Evolutionary conservation across 2,797 vertebrate species (phyloP).

Genomic region (Diplodus puntazzo): DNA sequence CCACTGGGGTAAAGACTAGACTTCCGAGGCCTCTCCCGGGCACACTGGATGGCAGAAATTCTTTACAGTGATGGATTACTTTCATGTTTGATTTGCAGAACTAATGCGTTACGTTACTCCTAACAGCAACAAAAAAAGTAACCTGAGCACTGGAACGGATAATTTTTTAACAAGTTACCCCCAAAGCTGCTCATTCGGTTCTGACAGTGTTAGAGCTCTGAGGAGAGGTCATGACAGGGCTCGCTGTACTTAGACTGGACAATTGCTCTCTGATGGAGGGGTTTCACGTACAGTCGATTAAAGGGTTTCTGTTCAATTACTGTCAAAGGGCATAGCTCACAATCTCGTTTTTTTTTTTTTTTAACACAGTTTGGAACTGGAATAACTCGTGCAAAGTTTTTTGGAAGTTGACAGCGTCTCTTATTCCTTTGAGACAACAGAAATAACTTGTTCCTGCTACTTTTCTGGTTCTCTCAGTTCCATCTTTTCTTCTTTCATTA

Average conservation of each 20-base stretch:
- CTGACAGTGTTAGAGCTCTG: no score
- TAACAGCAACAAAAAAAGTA: no score
- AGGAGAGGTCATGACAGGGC: no score
- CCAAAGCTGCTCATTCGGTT: no score
- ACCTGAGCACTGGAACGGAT: no score
- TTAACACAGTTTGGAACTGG: background rate
- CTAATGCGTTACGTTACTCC: no score
- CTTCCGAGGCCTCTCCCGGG: no score
- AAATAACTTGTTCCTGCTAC: constrained; percentile 32
- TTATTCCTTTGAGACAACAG: constrained; percentile 19
- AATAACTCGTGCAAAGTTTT: background rate
- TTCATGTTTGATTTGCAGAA: no score
- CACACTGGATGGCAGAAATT: no score
- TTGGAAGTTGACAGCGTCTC: constrained; percentile 1
- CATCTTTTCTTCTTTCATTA: constrained; percentile 1
- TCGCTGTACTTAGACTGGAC: background rate
- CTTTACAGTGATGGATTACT: no score
- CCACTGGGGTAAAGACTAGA: no score
- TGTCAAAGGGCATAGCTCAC: background rate
- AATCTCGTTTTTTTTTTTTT: background rate
- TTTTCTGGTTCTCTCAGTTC: background rate
- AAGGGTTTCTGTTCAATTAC: background rate
- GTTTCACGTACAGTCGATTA: background rate
- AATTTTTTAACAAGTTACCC: no score
- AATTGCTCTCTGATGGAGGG: background rate